Evolutionary conservation across 2,888 invertebrate species (phyloP).

Genomic region (Drosophila emarginata): DNA sequence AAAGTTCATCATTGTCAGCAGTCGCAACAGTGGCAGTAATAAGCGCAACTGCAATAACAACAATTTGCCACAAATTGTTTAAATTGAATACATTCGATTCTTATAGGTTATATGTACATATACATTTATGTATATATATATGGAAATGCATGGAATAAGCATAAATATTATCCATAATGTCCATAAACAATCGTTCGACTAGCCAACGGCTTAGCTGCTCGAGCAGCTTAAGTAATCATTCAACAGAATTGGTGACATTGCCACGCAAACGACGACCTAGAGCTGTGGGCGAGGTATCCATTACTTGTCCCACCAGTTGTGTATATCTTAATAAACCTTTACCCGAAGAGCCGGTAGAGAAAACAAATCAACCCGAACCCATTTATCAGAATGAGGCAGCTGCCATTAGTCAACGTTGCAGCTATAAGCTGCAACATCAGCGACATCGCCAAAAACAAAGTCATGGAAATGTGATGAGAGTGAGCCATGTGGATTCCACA

Average conservation of each 20-base stretch:
- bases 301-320: constrained; percentile 79
- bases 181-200: constrained; percentile 34
- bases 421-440: constrained; percentile 12
- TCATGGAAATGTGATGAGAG: constrained; percentile 70
- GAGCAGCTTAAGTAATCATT: constrained; percentile 41
- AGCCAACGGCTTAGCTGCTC: constrained; percentile 54
- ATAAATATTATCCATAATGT: constrained; percentile 43
- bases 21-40: constrained; percentile 17
- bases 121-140: background rate
- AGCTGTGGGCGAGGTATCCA: constrained; percentile 81
- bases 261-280: constrained; percentile 82
- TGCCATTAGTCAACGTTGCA: constrained; percentile 44
- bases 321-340: constrained; percentile 78
- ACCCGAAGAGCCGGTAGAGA: constrained; percentile 42
- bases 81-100: constrained; percentile 21
- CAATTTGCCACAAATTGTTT: constrained; percentile 12
- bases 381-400: constrained; percentile 78
- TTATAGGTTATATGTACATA: too few relatives aligned
- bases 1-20: constrained; percentile 37
- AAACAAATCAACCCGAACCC: constrained; percentile 61
- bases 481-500: constrained; percentile 63
- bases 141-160: constrained; percentile 38
- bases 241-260: constrained; percentile 67
- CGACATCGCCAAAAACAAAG: constrained; percentile 53
- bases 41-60: constrained; percentile 11